Evolutionary conservation across 1,140 invertebrate species (phyloP), one percentile per base, ranked within the genome.

Genomic region (Chrysopa pallens): DNA sequence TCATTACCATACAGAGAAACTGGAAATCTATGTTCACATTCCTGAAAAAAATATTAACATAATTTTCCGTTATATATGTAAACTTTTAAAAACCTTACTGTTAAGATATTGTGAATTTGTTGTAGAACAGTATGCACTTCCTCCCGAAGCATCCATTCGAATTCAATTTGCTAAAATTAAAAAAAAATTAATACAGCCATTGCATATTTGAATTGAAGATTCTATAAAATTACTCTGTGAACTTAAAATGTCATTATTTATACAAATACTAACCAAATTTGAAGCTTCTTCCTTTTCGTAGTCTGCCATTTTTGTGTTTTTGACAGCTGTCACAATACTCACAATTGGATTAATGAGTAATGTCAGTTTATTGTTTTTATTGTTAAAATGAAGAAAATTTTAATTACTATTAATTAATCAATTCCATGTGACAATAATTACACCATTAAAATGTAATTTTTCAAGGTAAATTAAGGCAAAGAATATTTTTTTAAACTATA

Each of bases 141-240:
- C 60, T 88, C 77, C 50, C 84, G 78, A 37, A 92, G 68, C 36
- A 92, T 77, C 87, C 87, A 92, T 67, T 90, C 84, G 61, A 90
- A 92, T 68, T 92, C 87, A 65, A 83, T 79, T 78, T 90, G 85
- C 86, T 92, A 60, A 42, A 76, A 73, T 43, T 52, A 58, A 51
- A 50, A 47, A 47, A 39, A 47, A 46, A 14, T n/a, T 17, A 29
- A 29, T 12, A 35, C 8, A 42, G 35, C 27, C 17, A 28, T 43
- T 40, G 15, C 7, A 39, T 8, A 37, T 38, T 44, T 47, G 49
- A 55, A 52, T 51, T 51, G 43, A 52, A 42, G 27, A 43, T 36
- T 44, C 49, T 39, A 47, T 40, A 46, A 45, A 46, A 46, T 49
- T 44, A 43, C 51, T 49, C 57, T 62, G 62, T 61, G 63, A 57